Base-by-base conservation (phyloP, 2,113 vertebrate species). In the Peromyscus maniculatus region DNA sequence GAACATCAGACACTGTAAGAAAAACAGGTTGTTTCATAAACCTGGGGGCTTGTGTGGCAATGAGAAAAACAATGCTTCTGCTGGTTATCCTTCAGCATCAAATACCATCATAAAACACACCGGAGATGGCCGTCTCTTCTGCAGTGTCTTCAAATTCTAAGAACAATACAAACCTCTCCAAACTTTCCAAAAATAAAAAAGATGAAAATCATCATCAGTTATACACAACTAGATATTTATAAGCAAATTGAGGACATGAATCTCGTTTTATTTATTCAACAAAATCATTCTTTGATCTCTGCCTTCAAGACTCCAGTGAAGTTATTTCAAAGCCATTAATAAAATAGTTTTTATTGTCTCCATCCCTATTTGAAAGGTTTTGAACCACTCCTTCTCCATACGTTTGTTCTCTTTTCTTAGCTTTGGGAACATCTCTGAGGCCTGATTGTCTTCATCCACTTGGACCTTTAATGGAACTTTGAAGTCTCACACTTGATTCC, bases 111-210 rank as follows among this genome's bases (percentile, higher is more conserved):
- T 93, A 71, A 91, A 21, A 7, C 31, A 86, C 52, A 55, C 52
- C 66, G 1, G 57, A 94, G 82, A 49, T 64, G 69, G 1, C 31
- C 77, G 86, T 66, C 19, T 94, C 1, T 86, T 91, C 5, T 78
- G 80, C 3, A 92, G 26, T 52, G 8, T 55, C 87, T 83, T 94
- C 64, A 88, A 83, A 94, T 39, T 92, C 69, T 92, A 86, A 90
- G 91, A 96, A 59, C n/a, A 83, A 24, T 59, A 10, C 15, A 90
- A 83, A 0, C 26, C 39, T 36, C 36, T 57, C 21, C 26, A 91
- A 79, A 62, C 3, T 12, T 21, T 74, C 26, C 3, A 52, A 92
- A 80, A 84, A 36, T 43, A 78, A 82, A 77, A 69, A 8, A 62
- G 26, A 15, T 57, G 4, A 94, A 69, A 92, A 67, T 74, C 72